Evolutionary conservation across 2,888 invertebrate genomes (phyloP).

Genomic region (Vesta saturnalis): DNA sequence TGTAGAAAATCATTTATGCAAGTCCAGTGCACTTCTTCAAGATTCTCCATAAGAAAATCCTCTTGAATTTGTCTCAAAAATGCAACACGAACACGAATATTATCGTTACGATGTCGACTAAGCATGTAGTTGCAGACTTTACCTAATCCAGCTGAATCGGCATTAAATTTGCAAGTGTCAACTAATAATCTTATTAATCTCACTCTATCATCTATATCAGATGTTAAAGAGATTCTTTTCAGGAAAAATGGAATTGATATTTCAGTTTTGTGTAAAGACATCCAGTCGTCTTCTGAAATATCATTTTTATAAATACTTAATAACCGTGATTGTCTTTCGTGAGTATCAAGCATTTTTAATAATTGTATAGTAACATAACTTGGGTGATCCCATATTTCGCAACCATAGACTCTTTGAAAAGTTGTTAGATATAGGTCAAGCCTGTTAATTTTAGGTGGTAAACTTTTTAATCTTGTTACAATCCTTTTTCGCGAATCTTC

Average conservation of each 20-base stretch:
- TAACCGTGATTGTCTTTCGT: background rate
- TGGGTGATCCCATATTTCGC: conserved; percentile 12
- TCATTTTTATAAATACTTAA: background rate
- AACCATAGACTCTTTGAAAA: background rate
- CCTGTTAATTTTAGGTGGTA: conserved; percentile 2
- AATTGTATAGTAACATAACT: background rate
- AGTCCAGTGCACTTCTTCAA: conserved; percentile 20
- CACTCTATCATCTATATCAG: conserved; percentile 6
- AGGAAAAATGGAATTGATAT: conserved; percentile 20
- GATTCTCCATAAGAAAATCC: background rate
- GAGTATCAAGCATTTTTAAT: background rate
- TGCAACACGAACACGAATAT: background rate
- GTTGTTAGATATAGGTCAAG: background rate
- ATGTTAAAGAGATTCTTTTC: conserved; percentile 14
- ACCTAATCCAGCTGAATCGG: background rate
- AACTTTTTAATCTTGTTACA: background rate
- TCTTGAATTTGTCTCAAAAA: conserved; percentile 3
- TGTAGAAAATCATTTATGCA: conserved; percentile 17
- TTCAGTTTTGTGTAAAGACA: conserved; percentile 7
- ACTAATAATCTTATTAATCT: conserved; percentile 16
- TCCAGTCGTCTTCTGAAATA: background rate
- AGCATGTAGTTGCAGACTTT: conserved; percentile 19
- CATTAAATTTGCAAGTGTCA: conserved; percentile 28
- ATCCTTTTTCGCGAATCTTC: background rate
- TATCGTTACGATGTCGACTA: conserved; percentile 16